Base-by-base conservation (phyloP, 2,113 vertebrate species). In the Amblyopsis rosae region DNA sequence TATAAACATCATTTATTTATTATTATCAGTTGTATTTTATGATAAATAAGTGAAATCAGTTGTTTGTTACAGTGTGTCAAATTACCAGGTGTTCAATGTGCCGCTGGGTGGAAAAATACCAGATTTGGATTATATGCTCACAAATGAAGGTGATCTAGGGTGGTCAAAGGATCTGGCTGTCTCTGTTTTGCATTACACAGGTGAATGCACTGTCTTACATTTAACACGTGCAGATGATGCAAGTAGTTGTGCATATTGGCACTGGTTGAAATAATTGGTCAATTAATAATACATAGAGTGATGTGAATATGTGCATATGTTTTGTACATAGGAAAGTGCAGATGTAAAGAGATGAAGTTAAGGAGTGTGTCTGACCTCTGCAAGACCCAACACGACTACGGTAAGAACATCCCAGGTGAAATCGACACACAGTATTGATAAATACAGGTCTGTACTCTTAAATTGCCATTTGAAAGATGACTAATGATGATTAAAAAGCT, bases 271-370 rank as follows among this genome's bases (percentile, higher is more conserved):
- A 15, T 8, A 1, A 19, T 57, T 57, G 6, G 55, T 0, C 3
- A 26, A 8, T 47, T 46, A 62, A 0, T 49, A 16, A 56, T 3
- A 1, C 50, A 50, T 26, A 6, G 9, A 16, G 26, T 45, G 11
- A 35, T 12, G 16, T 65, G 9, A 4, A 57, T 47, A 55, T 69
- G 35, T 35, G 3, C 9, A 15, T 51, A 6, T 26, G 26, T 26
- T 51, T 19, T 65, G 9, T 54, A 3, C 53, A 68, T 88, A 97
- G 95, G 94, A 62, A 96, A 95, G 77, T 97, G 95, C 81, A 92
- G 89, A 75, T 96, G 96, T 83, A 95, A 95, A 78, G 94, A 96
- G 80, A 94, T 88, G 74, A 92, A 87, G 68, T 86, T 96, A 15
- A 93, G 92, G 76, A 92, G 90, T 0, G 77, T 89, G 2, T 82